Conservation (phyloP, 1,140 invertebrate species). For the Nixonia krombeini region DNA sequence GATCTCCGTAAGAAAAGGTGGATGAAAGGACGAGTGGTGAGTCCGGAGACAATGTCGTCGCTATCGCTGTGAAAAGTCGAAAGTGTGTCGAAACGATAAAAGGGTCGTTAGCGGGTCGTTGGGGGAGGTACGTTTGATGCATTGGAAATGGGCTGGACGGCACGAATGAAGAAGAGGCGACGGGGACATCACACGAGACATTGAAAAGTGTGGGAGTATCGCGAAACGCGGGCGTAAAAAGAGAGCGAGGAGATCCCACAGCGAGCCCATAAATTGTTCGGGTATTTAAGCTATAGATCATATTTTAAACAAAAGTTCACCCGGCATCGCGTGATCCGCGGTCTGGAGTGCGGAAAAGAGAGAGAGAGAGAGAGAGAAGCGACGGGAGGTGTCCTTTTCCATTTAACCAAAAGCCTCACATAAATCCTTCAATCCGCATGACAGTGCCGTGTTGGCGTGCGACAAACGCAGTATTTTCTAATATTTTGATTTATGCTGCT, state of each 20-base stretch:
- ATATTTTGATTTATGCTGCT: constrained; percentile 69
- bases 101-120: constrained; percentile 31
- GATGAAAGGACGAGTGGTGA: no score
- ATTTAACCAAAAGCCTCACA: constrained; percentile 49
- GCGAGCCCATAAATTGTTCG: constrained; percentile 62
- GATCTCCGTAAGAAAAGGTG: no score
- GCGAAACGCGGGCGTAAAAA: constrained; percentile 13
- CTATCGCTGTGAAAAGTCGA: constrained; percentile 4
- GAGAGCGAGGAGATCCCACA: constrained; percentile 16
- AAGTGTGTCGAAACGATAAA: constrained; percentile 61
- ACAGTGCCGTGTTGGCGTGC: constrained; percentile 35
- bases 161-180: constrained; percentile 12
- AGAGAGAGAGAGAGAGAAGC: no score
- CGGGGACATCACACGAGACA: constrained; percentile 41
- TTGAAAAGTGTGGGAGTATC: constrained; percentile 30
- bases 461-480: constrained; percentile 66
- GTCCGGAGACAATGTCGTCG: no score
- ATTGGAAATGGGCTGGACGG: constrained; percentile 13
- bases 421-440: constrained; percentile 63
- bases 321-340: constrained; percentile 51
- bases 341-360: constrained; percentile 32
- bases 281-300: constrained; percentile 69
- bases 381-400: no score
- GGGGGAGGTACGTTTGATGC: constrained; percentile 16
- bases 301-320: constrained; percentile 67